Evolutionary conservation across 2,888 invertebrate species (phyloP).

Genomic region (Pardosa pseudoannulata): DNA sequence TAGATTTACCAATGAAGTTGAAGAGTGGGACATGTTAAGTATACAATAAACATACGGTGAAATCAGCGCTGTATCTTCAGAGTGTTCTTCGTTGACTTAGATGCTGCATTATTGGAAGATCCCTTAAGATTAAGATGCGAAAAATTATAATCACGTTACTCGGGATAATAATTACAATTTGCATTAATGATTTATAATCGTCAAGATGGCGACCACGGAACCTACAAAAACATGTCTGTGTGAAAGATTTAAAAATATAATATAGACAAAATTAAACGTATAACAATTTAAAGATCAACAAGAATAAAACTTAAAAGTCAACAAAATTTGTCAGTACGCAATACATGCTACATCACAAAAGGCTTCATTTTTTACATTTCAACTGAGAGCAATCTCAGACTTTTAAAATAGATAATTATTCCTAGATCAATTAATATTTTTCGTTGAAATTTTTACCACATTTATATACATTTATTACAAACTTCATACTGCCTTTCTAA

Average conservation of each 20-base stretch:
- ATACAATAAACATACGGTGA: not conserved
- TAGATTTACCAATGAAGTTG: slow-evolving; percentile 60
- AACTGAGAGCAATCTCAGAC: slow-evolving; percentile 27
- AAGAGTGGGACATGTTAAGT: slow-evolving; percentile 49
- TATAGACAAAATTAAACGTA: not conserved
- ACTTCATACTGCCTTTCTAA: too few relatives aligned
- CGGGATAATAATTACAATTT: slow-evolving; percentile 4
- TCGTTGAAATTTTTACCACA: too few relatives aligned
- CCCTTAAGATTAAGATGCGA: not conserved
- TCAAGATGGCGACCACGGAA: slow-evolving; percentile 67
- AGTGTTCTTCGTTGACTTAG: not conserved
- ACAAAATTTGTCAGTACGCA: not conserved
- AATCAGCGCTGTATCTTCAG: not conserved
- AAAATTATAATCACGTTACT: not conserved
- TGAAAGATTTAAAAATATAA: slow-evolving; percentile 40
- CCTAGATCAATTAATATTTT: too few relatives aligned
- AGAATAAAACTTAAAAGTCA: slow-evolving; percentile 54
- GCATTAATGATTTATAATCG: slow-evolving; percentile 47
- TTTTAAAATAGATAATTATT: too few relatives aligned
- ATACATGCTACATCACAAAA: slow-evolving; percentile 41
- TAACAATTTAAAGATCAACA: slow-evolving; percentile 32
- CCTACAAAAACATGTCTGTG: slow-evolving; percentile 61
- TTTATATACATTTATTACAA: too few relatives aligned
- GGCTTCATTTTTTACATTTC: slow-evolving; percentile 11
- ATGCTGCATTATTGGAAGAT: not conserved